Percentiles rank a stretch among this genome's conserved stretches.
These are phyloP conservation scores for Aphelenchoides besseyi DNA, from an alignment of 1,140 invertebrate genomes.

Conservation along the genomic window DNA sequence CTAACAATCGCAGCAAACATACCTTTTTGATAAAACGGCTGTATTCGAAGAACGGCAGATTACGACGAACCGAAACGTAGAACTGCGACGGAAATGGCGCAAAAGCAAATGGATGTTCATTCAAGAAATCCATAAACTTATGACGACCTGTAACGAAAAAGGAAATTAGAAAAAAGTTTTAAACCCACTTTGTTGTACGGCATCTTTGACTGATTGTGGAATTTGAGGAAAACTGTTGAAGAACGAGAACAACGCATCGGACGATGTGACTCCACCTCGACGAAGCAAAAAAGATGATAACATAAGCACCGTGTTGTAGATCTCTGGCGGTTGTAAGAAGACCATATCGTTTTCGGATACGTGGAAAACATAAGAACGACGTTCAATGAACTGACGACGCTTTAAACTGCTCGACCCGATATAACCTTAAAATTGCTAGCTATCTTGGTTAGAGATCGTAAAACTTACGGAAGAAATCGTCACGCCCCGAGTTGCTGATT, in stretches of 20 bases:
- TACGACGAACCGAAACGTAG: slow-evolving; percentile 60
- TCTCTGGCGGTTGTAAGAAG: slow-evolving; percentile 51
- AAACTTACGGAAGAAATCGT: slow-evolving; percentile 60
- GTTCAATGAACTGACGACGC: slow-evolving; percentile 58
- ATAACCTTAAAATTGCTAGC: too few relatives aligned
- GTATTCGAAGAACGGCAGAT: slow-evolving; percentile 59
- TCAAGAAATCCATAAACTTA: slow-evolving; percentile 55
- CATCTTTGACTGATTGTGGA: slow-evolving; percentile 35
- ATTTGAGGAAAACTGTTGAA: slow-evolving; percentile 46
- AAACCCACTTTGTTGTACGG: slow-evolving; percentile 48
- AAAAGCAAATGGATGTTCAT: slow-evolving; percentile 55
- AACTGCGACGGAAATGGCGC: slow-evolving; percentile 59
- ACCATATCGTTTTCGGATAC: slow-evolving; percentile 52
- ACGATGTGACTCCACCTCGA: slow-evolving; percentile 58
- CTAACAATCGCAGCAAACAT: background rate
- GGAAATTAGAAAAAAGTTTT: slow-evolving; percentile 15
- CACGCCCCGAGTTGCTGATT: slow-evolving; percentile 60
- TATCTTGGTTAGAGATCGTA: too few relatives aligned
- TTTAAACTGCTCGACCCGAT: slow-evolving; percentile 60
- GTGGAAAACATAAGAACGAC: slow-evolving; percentile 58
- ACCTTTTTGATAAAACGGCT: slow-evolving; percentile 52
- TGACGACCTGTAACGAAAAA: slow-evolving; percentile 39
- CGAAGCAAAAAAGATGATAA: slow-evolving; percentile 51
- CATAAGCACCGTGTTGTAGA: slow-evolving; percentile 50
- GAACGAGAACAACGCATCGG: slow-evolving; percentile 54